Evolutionary conservation across 2,113 vertebrate species (phyloP).

Genomic region (Ochotona princeps): DNA sequence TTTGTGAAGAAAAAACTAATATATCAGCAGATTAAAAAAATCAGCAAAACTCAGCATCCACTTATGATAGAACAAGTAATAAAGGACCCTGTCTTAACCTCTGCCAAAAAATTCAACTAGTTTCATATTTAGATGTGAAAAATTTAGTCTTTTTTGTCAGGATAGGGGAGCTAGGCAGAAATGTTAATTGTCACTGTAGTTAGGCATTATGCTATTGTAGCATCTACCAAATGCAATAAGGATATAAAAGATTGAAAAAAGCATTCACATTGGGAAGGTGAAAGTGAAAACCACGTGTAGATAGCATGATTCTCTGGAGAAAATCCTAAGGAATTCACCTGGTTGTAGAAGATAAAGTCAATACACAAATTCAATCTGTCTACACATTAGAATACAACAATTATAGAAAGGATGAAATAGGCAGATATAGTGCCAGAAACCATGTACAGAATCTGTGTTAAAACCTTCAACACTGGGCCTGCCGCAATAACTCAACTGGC

Average conservation of each 20-base stretch:
- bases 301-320: slow-evolving; percentile 1
- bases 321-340: not conserved
- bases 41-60: too few relatives aligned
- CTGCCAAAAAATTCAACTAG: not conserved
- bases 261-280: not conserved
- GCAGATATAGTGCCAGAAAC: too few relatives aligned
- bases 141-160: too few relatives aligned
- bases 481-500: too few relatives aligned
- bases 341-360: not conserved
- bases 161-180: not conserved
- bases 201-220: not conserved
- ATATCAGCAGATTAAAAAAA: too few relatives aligned
- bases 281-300: slow-evolving; percentile 8
- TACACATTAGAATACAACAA: too few relatives aligned
- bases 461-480: too few relatives aligned
- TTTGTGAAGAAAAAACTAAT: slow-evolving; percentile 30
- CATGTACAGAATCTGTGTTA: too few relatives aligned
- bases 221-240: slow-evolving; percentile 6
- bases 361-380: too few relatives aligned
- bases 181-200: not conserved
- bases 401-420: too few relatives aligned
- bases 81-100: too few relatives aligned
- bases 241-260: slow-evolving; percentile 21
- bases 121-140: not conserved
- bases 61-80: too few relatives aligned